These are phyloP conservation scores for Lottia gigantea DNA, from an alignment of 2,888 invertebrate genomes.

Conservation along the genomic window DNA sequence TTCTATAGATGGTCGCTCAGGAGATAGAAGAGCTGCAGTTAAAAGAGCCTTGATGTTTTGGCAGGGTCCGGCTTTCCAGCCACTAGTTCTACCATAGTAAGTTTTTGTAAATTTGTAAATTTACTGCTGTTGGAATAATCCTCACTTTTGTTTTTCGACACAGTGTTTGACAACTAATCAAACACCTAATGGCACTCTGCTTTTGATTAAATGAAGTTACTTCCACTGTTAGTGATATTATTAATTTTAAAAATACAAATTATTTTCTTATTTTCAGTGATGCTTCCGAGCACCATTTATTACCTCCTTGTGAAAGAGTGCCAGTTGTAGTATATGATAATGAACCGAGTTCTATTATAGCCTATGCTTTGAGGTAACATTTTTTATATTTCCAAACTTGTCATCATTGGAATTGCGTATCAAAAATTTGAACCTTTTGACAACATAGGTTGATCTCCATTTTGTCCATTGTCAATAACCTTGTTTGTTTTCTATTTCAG, in stretches of 20 bases:
- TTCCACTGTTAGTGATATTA: too few species aligned
- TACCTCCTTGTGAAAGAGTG: constrained; percentile 69
- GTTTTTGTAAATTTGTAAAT: neutral
- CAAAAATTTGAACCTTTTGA: too few species aligned
- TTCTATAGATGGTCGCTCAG: constrained; percentile 29
- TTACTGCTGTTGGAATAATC: constrained; percentile 73
- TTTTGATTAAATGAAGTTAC: too few species aligned
- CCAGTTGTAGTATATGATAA: constrained; percentile 78
- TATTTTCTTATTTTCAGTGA: constrained; percentile 45
- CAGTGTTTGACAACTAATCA: constrained; percentile 26
- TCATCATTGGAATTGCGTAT: too few species aligned
- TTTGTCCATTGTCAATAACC: neutral
- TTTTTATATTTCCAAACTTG: neutral
- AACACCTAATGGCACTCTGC: too few species aligned
- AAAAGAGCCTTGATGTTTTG: constrained; percentile 23
- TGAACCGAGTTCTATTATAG: constrained; percentile 87
- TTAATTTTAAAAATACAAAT: neutral
- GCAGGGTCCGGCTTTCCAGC: constrained; percentile 27
- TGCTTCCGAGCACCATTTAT: constrained; percentile 78
- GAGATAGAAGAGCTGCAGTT: constrained; percentile 30
- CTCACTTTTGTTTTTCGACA: constrained; percentile 32
- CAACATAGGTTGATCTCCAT: too few species aligned
- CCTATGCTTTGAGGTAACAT: constrained; percentile 77
- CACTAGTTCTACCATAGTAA: constrained; percentile 32
- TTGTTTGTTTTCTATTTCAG: constrained; percentile 35